A percentile compares a stretch with the other conserved stretches of the same genome.
These are phyloP conservation scores for Microctonus aethiopoides DNA, from an alignment of 2,888 invertebrate genomes.

Conservation along the genomic window DNA sequence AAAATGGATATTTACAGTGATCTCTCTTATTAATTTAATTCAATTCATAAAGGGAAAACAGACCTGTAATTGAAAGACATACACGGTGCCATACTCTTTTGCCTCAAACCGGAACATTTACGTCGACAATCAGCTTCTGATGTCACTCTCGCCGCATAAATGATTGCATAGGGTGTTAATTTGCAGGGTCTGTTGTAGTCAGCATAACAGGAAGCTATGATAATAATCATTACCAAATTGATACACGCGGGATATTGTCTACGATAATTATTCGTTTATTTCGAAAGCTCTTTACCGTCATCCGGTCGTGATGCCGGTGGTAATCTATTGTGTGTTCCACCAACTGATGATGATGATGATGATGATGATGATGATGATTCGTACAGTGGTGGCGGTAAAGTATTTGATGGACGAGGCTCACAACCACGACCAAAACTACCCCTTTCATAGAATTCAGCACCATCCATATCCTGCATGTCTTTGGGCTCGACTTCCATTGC, in stretches of 20 bases:
- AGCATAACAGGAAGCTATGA: conserved; percentile 78
- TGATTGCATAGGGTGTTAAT: conserved; percentile 74
- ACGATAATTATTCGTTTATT: conserved; percentile 1
- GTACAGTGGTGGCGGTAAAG: conserved; percentile 53
- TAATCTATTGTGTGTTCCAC: not conserved
- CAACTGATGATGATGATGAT: conserved; percentile 11
- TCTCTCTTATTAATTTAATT: not conserved
- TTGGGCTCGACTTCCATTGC: conserved; percentile 74
- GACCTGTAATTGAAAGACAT: conserved; percentile 82
- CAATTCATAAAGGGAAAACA: conserved; percentile 13
- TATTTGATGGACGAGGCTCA: conserved; percentile 71
- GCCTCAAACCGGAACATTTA: conserved; percentile 69
- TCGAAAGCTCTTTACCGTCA: conserved; percentile 44
- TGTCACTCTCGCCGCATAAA: conserved; percentile 74
- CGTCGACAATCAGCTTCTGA: conserved; percentile 75
- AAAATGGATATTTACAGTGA: no score
- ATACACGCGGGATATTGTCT: not conserved
- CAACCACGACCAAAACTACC: conserved; percentile 87
- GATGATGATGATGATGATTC: no score
- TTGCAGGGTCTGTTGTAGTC: conserved; percentile 82
- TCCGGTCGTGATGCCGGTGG: conserved; percentile 34
- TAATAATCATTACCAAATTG: conserved; percentile 30
- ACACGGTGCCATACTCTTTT: conserved; percentile 74
- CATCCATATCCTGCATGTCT: conserved; percentile 71
- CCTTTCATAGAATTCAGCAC: conserved; percentile 82